These are phyloP conservation scores for Poecilia velifera DNA, from an alignment of 2,797 vertebrate genomes.

Conservation along the genomic window DNA sequence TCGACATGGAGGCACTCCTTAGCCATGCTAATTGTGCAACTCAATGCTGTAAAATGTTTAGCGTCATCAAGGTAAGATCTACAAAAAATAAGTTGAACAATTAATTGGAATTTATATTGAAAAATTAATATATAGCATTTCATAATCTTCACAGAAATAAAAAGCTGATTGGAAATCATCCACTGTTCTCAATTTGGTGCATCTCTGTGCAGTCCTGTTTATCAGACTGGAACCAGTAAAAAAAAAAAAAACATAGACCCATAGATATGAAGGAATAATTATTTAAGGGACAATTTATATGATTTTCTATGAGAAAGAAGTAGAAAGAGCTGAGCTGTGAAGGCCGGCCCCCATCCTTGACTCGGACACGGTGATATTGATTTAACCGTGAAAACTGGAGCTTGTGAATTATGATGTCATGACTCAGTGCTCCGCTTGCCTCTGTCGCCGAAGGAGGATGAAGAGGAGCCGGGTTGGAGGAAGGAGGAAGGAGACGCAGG, in stretches of 20 bases:
- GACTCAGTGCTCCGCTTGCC: slow-evolving; percentile 78
- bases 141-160: neutral
- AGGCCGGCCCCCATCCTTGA: slow-evolving; percentile 80
- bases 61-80: neutral
- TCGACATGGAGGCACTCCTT: neutral
- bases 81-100: neutral
- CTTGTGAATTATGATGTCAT: slow-evolving; percentile 83
- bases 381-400: slow-evolving; percentile 82
- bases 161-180: neutral
- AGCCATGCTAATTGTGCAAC: neutral
- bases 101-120: neutral
- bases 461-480: neutral
- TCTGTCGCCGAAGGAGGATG: slow-evolving; percentile 76
- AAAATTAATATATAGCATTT: neutral
- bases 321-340: slow-evolving; percentile 70
- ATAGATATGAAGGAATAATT: slow-evolving; percentile 81
- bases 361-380: slow-evolving; percentile 82
- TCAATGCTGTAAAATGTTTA: neutral
- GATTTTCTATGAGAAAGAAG: slow-evolving; percentile 77
- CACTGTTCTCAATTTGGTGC: neutral
- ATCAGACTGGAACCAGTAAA: slow-evolving; percentile 64
- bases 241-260: slow-evolving; percentile 74
- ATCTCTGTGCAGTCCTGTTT: slow-evolving; percentile 65
- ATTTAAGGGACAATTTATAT: slow-evolving; percentile 83
- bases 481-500: slow-evolving; percentile 37